Evolutionary conservation across 2,888 invertebrate genomes (phyloP), one percentile per base, ranked within the genome.

Genomic region (Euzetes globulus): DNA sequence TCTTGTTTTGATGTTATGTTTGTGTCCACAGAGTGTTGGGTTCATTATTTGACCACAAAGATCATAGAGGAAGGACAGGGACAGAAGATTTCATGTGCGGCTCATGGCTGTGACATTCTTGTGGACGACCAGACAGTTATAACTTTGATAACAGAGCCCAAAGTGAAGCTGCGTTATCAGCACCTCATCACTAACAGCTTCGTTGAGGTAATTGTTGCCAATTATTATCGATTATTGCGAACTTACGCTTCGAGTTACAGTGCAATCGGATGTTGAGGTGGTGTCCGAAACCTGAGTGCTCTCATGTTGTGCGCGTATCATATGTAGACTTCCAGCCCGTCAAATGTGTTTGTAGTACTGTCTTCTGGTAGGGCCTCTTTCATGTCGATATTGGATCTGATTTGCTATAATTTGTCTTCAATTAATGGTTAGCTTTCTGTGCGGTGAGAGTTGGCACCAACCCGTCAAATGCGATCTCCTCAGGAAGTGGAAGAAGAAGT

Each of bases 281-380:
- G 97, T 99, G 98, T 84, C 97, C 98, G 79, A 94, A 93, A 73
- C 93, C 96, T 45, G 96, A 98, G 85, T 99, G 99, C 85, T 94
- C 91, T 81, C 93, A 94, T 84, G 97, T 94, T 27, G 89, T 95
- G 79, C 92, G 92, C 84, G 93, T 93, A 78, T 89, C 81, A 72
- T 92, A 94, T 83, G 91, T 91, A 74, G 97, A 97, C 82, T 87
- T 91, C 58, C 90, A 91, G 83, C 91, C 92, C 17, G 97, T 97
- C 47, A 91, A 90, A 52, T 98, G 98, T 84, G 90, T 90, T 82
- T 98, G 98, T 84, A 88, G 88, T 58, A 93, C 94, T 84, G 89
- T 89, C 41, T 98, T 98, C 86, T 98, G 98, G 83, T 85, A 81
- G 80, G 81, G 58, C 33, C 55, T 13, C 1, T 50, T 47, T 7